phyloP scores from a whole-genome alignment of 2,888 invertebrate genomes.

The Drosophila dives region DNA sequence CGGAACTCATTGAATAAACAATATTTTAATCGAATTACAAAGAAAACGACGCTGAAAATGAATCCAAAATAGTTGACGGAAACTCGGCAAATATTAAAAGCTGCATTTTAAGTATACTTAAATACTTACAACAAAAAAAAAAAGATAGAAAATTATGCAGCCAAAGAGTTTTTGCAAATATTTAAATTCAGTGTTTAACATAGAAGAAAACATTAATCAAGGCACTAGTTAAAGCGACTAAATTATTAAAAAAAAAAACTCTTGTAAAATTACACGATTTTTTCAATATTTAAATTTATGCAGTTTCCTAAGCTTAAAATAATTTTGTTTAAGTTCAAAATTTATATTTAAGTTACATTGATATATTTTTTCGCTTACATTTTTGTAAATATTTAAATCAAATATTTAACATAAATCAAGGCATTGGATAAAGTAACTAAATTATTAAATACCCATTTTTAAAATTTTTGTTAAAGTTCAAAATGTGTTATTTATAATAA shows the following conservation, averaged over 20 bases:
- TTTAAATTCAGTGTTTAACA: background rate
- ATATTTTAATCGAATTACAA: constrained; percentile 55
- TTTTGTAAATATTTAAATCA: no score
- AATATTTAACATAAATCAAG: no score
- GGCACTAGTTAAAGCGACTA: background rate
- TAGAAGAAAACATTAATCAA: background rate
- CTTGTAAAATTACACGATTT: background rate
- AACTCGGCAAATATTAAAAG: background rate
- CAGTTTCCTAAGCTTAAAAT: background rate
- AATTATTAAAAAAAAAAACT: background rate
- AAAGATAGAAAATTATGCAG: background rate
- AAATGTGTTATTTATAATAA: no score
- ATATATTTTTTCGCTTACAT: no score
- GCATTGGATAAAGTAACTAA: no score
- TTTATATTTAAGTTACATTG: no score
- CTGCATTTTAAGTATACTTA: background rate
- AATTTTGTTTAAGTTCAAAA: no score
- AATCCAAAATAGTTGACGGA: constrained; percentile 16
- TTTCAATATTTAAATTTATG: background rate
- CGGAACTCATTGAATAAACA: constrained; percentile 54
- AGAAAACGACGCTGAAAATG: constrained; percentile 27
- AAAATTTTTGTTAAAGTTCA: no score
- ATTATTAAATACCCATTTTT: no score
- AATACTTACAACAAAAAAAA: background rate
- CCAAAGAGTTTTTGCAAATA: background rate